Evolutionary conservation across 2,797 vertebrate species (phyloP).

Genomic region (Cyclopterus lumpus): DNA sequence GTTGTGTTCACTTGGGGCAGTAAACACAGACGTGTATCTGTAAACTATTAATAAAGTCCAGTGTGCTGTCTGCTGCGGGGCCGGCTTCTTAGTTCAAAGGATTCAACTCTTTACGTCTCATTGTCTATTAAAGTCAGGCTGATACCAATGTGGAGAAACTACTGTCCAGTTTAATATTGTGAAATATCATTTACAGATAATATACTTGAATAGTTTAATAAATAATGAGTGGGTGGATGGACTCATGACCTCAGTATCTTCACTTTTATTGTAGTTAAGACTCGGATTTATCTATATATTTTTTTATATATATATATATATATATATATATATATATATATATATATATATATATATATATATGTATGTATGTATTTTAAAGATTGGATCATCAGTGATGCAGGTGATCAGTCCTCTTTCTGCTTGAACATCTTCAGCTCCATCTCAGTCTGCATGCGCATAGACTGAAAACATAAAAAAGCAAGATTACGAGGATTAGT

Average conservation of each 20-base stretch:
- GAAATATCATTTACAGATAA: no score
- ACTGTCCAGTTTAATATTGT: no score
- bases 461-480: slow-evolving; percentile 79
- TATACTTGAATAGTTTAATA: background rate
- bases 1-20: no score
- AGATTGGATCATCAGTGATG: background rate
- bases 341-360: background rate
- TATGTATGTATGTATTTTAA: background rate
- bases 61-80: no score
- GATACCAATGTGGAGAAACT: no score
- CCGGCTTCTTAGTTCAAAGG: no score
- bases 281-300: no score
- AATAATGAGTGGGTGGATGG: background rate
- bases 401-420: slow-evolving; percentile 61
- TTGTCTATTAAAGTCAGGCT: no score
- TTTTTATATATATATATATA: no score
- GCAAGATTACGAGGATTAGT: background rate
- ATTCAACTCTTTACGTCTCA: no score
- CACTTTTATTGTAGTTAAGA: background rate
- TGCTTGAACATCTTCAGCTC: slow-evolving; percentile 93
- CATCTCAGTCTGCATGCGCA: slow-evolving; percentile 92
- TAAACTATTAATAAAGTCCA: no score
- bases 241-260: background rate
- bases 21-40: no score
- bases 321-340: background rate